Percentiles rank a stretch among this genome's conserved stretches.
phyloP scores from a whole-genome alignment of 2,113 vertebrate species.

The Chamaea fasciata region DNA sequence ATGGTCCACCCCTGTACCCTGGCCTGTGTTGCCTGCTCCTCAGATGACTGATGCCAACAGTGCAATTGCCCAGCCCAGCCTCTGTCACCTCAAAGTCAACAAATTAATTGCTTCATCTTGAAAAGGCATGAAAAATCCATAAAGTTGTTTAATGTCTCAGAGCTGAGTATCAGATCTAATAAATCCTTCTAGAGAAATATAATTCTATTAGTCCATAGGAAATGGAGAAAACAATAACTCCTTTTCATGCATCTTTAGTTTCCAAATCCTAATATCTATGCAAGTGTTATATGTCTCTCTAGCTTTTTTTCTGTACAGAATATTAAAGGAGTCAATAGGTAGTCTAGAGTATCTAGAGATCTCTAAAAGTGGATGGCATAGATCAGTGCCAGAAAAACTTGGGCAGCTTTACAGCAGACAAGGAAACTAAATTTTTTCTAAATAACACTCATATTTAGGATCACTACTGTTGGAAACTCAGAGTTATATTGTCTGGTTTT shows the following conservation, averaged over 20 bases:
- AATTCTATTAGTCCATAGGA: background rate
- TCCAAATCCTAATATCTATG: background rate
- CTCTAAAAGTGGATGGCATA: background rate
- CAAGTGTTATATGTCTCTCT: background rate
- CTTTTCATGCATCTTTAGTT: background rate
- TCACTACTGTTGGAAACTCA: background rate
- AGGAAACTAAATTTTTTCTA: background rate
- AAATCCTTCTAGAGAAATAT: background rate
- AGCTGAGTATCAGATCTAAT: background rate
- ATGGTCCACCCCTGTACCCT: accelerated
- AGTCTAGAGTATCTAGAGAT: background rate
- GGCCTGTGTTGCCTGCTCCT: background rate
- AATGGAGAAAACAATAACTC: background rate
- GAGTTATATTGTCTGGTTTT: background rate
- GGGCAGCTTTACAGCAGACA: background rate
- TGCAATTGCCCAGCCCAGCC: background rate
- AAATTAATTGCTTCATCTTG: background rate
- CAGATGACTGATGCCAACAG: background rate
- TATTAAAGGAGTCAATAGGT: background rate
- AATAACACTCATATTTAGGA: background rate
- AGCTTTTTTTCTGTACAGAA: background rate
- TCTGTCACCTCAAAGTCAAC: background rate
- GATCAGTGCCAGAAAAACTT: background rate
- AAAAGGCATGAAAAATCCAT: background rate
- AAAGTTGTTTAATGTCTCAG: background rate